Conservation (phyloP, 1,140 invertebrate species). For the Cotesia vestalis region DNA sequence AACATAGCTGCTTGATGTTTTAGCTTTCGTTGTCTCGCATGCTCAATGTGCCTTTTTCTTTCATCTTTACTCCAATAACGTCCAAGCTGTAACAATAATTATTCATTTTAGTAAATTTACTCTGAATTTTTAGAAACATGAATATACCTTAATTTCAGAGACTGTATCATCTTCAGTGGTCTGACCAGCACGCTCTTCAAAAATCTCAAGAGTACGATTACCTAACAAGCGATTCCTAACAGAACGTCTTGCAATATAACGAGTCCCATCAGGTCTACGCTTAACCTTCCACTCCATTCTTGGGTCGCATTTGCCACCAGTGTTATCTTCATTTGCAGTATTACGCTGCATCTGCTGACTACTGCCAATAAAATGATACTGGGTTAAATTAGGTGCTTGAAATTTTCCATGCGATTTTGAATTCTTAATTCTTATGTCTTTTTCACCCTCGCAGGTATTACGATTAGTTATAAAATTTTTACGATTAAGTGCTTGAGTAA, state of each 20-base stretch:
- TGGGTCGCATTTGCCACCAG: slow-evolving; percentile 60
- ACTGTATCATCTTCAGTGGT: slow-evolving; percentile 86
- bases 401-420: slow-evolving; percentile 59
- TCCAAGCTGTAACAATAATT: slow-evolving; percentile 67
- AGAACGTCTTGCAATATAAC: slow-evolving; percentile 80
- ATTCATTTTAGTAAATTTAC: slow-evolving; percentile 19
- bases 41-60: slow-evolving; percentile 78
- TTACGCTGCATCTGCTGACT: slow-evolving; percentile 66
- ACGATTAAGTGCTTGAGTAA: slow-evolving; percentile 69
- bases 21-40: slow-evolving; percentile 73
- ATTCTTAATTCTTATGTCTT: slow-evolving; percentile 47
- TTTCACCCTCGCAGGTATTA: slow-evolving; percentile 27
- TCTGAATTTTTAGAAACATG: background rate
- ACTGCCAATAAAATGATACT: slow-evolving; percentile 71
- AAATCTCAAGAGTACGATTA: slow-evolving; percentile 75
- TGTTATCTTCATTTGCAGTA: slow-evolving; percentile 49
- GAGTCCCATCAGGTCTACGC: slow-evolving; percentile 77
- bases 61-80: slow-evolving; percentile 85
- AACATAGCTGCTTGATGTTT: slow-evolving; percentile 62
- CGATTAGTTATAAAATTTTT: slow-evolving; percentile 51
- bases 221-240: slow-evolving; percentile 75
- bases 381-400: slow-evolving; percentile 69
- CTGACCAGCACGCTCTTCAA: slow-evolving; percentile 75
- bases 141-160: slow-evolving; percentile 77
- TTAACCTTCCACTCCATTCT: slow-evolving; percentile 85